phyloP scores from a whole-genome alignment of 2,113 vertebrate species.

The Desmodus rotundus region DNA sequence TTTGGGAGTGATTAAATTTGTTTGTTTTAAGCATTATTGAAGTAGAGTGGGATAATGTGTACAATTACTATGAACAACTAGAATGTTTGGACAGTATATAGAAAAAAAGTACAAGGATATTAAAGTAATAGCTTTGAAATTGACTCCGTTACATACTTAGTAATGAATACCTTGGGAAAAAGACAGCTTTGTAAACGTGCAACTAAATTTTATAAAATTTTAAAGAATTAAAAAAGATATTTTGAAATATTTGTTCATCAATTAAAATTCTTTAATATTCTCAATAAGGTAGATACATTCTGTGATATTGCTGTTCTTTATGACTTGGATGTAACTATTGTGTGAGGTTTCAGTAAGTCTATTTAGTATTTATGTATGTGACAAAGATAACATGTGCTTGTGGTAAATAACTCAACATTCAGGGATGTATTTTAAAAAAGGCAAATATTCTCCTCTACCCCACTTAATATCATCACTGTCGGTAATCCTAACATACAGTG shows the following conservation, averaged over 20 bases:
- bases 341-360: background rate
- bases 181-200: background rate
- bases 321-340: background rate
- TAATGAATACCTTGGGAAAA: background rate
- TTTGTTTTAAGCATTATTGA: background rate
- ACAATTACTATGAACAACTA: background rate
- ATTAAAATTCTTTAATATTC: constrained; percentile 14
- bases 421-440: background rate
- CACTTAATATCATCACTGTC: background rate
- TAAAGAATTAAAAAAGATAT: background rate
- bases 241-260: background rate
- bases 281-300: background rate
- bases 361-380: background rate
- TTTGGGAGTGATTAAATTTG: constrained; percentile 1
- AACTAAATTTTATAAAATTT: background rate
- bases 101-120: background rate
- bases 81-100: background rate
- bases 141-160: background rate
- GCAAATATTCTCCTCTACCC: background rate
- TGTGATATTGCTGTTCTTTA: background rate
- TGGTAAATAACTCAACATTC: background rate
- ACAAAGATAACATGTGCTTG: background rate
- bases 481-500: background rate
- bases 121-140: background rate
- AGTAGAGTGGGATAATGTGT: background rate